These are phyloP conservation scores for Drosophila baimaii DNA, from an alignment of 1,140 invertebrate genomes.

Conservation along the genomic window DNA sequence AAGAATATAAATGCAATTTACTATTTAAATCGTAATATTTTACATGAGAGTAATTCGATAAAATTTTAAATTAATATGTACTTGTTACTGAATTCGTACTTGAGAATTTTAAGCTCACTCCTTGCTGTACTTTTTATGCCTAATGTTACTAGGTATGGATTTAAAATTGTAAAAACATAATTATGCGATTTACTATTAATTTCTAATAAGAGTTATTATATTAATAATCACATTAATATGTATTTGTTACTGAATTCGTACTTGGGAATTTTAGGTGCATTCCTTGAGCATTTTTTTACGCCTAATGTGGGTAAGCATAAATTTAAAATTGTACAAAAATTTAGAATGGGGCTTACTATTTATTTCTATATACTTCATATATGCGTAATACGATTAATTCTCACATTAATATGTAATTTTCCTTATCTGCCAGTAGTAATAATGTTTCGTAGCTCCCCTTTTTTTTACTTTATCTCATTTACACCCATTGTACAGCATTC, in stretches of 20 bases:
- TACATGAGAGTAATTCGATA: too few species aligned
- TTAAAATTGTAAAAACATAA: not conserved
- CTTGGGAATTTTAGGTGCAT: not conserved
- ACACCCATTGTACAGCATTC: conserved; percentile 28
- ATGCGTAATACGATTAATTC: not conserved
- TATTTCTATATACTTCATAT: not conserved
- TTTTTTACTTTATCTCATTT: conserved; percentile 1
- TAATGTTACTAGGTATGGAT: not conserved
- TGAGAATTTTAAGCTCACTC: too few species aligned
- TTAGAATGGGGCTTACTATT: not conserved
- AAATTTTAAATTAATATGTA: too few species aligned
- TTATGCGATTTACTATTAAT: not conserved
- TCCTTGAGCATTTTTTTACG: not conserved
- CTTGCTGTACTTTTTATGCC: too few species aligned
- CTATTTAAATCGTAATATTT: too few species aligned
- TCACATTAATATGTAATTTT: not conserved
- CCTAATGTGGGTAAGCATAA: not conserved
- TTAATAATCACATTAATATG: too few species aligned
- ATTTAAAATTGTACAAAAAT: too few species aligned
- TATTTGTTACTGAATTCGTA: too few species aligned
- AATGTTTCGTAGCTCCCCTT: not conserved
- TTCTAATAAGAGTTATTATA: too few species aligned
- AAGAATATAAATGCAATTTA: too few species aligned
- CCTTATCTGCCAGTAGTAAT: not conserved
- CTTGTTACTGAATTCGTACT: too few species aligned